Evolutionary conservation across 1,140 invertebrate genomes (phyloP).

Genomic region (Triops longicaudatus): DNA sequence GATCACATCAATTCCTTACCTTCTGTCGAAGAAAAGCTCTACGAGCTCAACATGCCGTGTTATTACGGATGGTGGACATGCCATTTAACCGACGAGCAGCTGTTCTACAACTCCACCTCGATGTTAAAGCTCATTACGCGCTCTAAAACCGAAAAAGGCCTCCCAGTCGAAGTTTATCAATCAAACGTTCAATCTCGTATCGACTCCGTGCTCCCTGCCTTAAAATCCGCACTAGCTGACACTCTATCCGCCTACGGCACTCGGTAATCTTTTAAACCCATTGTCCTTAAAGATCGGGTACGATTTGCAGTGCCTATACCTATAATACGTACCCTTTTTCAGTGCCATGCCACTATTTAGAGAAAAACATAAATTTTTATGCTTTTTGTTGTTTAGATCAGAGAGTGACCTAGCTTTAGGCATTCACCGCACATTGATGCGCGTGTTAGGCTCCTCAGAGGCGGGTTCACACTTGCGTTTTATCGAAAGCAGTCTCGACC

Average conservation of each 20-base stretch:
- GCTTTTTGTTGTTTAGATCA: not conserved
- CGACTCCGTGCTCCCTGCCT: not conserved
- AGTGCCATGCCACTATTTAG: too few species aligned
- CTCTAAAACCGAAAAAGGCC: constrained; percentile 49
- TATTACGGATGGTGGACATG: constrained; percentile 65
- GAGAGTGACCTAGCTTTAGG: not conserved
- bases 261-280: not conserved
- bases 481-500: constrained; percentile 55
- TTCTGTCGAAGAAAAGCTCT: constrained; percentile 71
- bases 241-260: not conserved
- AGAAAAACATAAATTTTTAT: too few species aligned
- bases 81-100: constrained; percentile 48
- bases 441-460: not conserved
- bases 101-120: constrained; percentile 57
- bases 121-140: constrained; percentile 60
- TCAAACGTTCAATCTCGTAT: not conserved
- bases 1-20: constrained; percentile 53
- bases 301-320: too few species aligned
- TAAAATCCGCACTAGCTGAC: not conserved
- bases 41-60: constrained; percentile 65
- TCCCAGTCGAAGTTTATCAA: constrained; percentile 8
- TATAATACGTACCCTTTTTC: too few species aligned
- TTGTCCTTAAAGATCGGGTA: not conserved
- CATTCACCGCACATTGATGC: not conserved
- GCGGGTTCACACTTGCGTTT: constrained; percentile 9